A percentile compares a stretch with the other conserved stretches of the same genome.
These are phyloP conservation scores for Urechis unicinctus DNA, from an alignment of 2,888 invertebrate genomes.

Conservation along the genomic window DNA sequence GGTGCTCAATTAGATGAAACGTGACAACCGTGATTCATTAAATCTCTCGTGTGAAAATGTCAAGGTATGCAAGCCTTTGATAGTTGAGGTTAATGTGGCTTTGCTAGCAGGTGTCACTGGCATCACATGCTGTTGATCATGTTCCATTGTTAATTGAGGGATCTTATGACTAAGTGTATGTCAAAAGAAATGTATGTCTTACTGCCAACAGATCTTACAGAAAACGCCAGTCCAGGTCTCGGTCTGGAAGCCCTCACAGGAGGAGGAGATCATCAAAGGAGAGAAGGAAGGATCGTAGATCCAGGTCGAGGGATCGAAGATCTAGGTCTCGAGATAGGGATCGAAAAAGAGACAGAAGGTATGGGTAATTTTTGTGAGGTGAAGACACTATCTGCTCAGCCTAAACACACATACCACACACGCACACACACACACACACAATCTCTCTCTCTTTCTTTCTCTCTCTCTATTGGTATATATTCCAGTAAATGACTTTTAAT, in stretches of 20 bases:
- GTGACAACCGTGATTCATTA: too few species aligned
- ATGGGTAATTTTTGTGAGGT: neutral
- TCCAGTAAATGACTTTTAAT: too few species aligned
- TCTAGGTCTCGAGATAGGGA: slow-evolving; percentile 33
- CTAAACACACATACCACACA: neutral
- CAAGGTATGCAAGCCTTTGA: too few species aligned
- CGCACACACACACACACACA: neutral
- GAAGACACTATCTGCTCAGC: neutral
- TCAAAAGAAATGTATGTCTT: neutral
- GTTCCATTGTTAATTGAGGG: neutral
- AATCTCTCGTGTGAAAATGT: too few species aligned
- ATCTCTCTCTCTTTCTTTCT: too few species aligned
- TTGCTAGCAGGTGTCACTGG: too few species aligned
- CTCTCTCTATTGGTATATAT: too few species aligned
- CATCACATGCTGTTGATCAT: neutral
- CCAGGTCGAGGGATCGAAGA: slow-evolving; percentile 22
- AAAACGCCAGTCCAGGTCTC: slow-evolving; percentile 11
- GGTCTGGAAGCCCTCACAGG: slow-evolving; percentile 11
- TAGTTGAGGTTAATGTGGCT: too few species aligned
- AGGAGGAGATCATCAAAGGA: too few species aligned
- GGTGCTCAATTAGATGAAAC: too few species aligned
- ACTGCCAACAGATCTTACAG: slow-evolving; percentile 13
- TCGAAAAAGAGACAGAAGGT: slow-evolving; percentile 26
- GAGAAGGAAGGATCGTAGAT: slow-evolving; percentile 16
- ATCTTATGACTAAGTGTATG: neutral